A percentile compares a stretch with the other conserved stretches of the same genome.
Conservation (phyloP, 2,797 vertebrate species). For the Platalea minor region DNA sequence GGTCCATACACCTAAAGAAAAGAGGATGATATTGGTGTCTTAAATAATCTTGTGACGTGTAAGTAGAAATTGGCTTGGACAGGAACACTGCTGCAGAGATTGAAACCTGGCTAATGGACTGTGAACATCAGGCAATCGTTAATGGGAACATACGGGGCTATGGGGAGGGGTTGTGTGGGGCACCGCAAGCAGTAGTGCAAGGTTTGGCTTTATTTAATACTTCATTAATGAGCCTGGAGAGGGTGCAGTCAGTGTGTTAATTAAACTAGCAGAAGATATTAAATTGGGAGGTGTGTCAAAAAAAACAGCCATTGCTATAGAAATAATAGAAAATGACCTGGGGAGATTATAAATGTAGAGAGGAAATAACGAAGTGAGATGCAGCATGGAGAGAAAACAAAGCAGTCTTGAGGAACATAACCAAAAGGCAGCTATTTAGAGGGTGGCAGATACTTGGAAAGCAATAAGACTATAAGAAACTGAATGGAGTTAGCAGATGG, state of each 20-base stretch:
- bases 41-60: constrained; percentile 16
- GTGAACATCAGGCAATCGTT: background rate
- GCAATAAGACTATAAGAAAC: background rate
- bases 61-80: constrained; percentile 20
- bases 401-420: constrained; percentile 24
- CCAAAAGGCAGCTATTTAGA: constrained; percentile 22
- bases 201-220: constrained; percentile 46
- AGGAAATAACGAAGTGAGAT: constrained; percentile 47
- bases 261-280: constrained; percentile 37
- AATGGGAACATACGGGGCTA: background rate
- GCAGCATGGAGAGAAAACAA: constrained; percentile 23
- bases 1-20: background rate
- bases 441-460: background rate
- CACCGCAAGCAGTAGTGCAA: constrained; percentile 18
- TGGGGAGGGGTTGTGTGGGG: constrained; percentile 25
- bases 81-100: background rate
- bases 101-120: constrained; percentile 35
- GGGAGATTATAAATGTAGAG: constrained; percentile 7
- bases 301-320: background rate
- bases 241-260: constrained; percentile 29
- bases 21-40: background rate
- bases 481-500: constrained; percentile 44
- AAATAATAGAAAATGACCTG: constrained; percentile 37
- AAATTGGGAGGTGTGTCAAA: constrained; percentile 34
- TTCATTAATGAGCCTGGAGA: constrained; percentile 31